Conservation (phyloP, 2,888 invertebrate genomes). For the Hipparchia semele region DNA sequence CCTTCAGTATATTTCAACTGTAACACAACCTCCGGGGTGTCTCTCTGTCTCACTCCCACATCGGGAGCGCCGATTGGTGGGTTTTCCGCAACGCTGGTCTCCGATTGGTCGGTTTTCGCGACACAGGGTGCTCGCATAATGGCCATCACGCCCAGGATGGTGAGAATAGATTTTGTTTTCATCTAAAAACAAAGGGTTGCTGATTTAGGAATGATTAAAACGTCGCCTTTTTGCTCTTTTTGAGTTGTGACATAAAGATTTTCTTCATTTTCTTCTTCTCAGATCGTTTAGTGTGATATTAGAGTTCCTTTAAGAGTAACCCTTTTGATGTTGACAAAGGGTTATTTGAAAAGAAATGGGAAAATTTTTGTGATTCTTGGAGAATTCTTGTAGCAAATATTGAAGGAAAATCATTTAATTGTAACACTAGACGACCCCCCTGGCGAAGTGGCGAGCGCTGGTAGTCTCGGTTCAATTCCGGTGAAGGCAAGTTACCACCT, state of each 20-base stretch:
- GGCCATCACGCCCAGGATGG: slow-evolving; percentile 66
- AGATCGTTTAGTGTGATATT: not conserved
- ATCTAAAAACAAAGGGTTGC: slow-evolving; percentile 51
- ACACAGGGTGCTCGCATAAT: slow-evolving; percentile 42
- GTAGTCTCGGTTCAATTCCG: too few species aligned
- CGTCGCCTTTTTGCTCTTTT: slow-evolving; percentile 11
- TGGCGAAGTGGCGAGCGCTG: too few species aligned
- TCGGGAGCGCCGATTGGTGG: slow-evolving; percentile 52
- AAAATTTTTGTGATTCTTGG: not conserved
- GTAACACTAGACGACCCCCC: too few species aligned
- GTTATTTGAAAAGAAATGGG: not conserved
- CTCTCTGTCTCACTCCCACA: slow-evolving; percentile 55
- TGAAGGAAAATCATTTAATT: not conserved
- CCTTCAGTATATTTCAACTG: slow-evolving; percentile 75
- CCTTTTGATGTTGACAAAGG: not conserved
- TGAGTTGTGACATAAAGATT: not conserved
- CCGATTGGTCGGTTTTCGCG: slow-evolving; percentile 56
- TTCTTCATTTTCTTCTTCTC: not conserved
- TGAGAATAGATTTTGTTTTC: slow-evolving; percentile 53
- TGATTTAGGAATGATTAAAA: slow-evolving; percentile 35
- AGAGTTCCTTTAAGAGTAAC: not conserved
- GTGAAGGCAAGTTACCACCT: too few species aligned
- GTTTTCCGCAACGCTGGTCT: slow-evolving; percentile 42
- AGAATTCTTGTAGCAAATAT: not conserved
- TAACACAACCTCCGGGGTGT: slow-evolving; percentile 71